Percentiles rank a stretch among this genome's conserved stretches.
These are phyloP conservation scores for Butorides virescens DNA, from an alignment of 2,113 vertebrate genomes.

Conservation along the genomic window DNA sequence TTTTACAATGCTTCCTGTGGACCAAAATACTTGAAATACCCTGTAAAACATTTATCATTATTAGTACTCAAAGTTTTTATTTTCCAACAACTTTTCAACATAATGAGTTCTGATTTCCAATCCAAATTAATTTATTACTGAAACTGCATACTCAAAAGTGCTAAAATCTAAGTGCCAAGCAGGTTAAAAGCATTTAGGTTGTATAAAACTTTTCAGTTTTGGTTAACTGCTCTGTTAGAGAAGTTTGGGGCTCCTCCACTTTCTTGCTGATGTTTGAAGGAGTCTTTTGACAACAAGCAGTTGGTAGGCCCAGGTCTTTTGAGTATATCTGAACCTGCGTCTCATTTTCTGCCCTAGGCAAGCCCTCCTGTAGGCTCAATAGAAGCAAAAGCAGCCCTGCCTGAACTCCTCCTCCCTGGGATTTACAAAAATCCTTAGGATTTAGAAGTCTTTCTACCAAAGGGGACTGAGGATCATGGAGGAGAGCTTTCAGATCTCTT, in stretches of 20 bases:
- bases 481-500: not conserved
- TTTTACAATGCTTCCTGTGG: not conserved
- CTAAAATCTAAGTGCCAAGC: not conserved
- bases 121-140: not conserved
- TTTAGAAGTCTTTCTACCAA: not conserved
- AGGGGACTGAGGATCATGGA: not conserved
- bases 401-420: not conserved
- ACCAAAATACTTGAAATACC: not conserved
- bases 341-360: not conserved
- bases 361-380: not conserved
- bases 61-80: not conserved
- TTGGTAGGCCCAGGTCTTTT: not conserved
- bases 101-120: not conserved
- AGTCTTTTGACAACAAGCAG: not conserved
- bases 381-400: not conserved
- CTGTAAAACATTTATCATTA: not conserved
- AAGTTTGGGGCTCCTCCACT: not conserved
- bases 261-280: not conserved
- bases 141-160: not conserved
- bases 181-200: not conserved
- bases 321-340: not conserved
- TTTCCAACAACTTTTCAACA: conserved; percentile 5
- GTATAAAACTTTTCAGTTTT: not conserved
- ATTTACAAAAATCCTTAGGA: not conserved
- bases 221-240: not conserved